Evolutionary conservation across 2,113 vertebrate genomes (phyloP), one percentile per base, ranked within the genome.

Genomic region (human (Homo sapiens)): DNA sequence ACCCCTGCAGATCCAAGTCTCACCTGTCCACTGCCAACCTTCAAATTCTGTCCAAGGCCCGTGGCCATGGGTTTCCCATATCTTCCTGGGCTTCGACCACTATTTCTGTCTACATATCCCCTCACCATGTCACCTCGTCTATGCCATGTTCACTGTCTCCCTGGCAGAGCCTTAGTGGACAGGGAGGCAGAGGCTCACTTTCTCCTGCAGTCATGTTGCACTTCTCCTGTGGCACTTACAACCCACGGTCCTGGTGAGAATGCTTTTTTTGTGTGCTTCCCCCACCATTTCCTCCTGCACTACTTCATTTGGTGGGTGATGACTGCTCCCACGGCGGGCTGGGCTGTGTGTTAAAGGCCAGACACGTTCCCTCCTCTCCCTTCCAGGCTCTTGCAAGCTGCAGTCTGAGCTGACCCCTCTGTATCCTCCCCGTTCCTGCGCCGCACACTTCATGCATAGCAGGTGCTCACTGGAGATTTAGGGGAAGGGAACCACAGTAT

Each of bases 91-190:
- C 50, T 57, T n/a, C 0, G 0, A 11, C 55, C 55, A 20, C 64
- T 27, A 6, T 52, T 61, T 84, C 45, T 1, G 27, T 38, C 18
- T 50, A n/a, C 61, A 1, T 2, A 17, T 8, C 18, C 23, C 48
- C 55, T 80, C 8, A 1, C 32, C 17, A 5, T n/a, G 38, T n/a
- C 20, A 3, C 30, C 23, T 16, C 52, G 30, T 43, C 48, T 20
- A 1, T 6, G 45, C 18, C 18, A 18, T 1, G 4, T 17, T 30
- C 6, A 6, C 38, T 25, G 17, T 12, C 30, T 45, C 59, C 57
- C n/a, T 23, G 30, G 48, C 18, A 32, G 48, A 97, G 98, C 97
- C 96, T 81, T 81, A 95, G 96, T 94, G 72, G 94, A 94, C 93
- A 97, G 94, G 97, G 96, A 95, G 1, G 0, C 13, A 0, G 95